Percentiles rank a stretch among this genome's conserved stretches.
These are phyloP conservation scores for Acanthoscelides obtectus DNA, from an alignment of 2,888 invertebrate species.

Conservation along the genomic window DNA sequence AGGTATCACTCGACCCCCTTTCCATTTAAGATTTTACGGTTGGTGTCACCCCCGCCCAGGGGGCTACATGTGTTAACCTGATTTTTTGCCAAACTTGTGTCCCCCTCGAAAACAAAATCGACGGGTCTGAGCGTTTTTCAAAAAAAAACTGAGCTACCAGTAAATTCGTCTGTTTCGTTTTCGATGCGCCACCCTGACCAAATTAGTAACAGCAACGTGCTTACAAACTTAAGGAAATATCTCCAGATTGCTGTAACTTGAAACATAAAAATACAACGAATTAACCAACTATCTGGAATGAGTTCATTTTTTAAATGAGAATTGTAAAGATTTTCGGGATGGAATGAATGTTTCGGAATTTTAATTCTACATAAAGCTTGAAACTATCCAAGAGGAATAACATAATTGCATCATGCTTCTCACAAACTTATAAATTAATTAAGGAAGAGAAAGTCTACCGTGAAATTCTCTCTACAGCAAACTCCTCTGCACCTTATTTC, in stretches of 20 bases:
- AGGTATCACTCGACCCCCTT: too few species aligned
- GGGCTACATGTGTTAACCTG: too few species aligned
- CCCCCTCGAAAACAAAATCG: too few species aligned
- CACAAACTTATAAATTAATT: not conserved
- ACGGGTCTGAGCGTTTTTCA: too few species aligned
- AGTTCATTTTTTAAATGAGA: not conserved
- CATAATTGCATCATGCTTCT: not conserved
- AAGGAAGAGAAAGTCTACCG: not conserved
- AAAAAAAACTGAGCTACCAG: too few species aligned
- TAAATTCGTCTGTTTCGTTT: too few species aligned
- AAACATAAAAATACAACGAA: too few species aligned
- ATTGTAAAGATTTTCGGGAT: not conserved
- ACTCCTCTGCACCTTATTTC: not conserved
- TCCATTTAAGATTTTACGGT: too few species aligned
- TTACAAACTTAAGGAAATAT: not conserved
- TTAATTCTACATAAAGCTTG: not conserved
- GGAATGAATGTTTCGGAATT: not conserved
- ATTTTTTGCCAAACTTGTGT: too few species aligned
- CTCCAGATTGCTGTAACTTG: not conserved
- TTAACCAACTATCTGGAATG: not conserved
- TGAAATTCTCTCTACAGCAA: not conserved
- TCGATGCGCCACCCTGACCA: too few species aligned
- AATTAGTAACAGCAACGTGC: not conserved
- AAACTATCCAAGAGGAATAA: not conserved
- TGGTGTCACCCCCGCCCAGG: too few species aligned